Conservation (phyloP, 2,888 invertebrate species). For the Serrognathus titanus region DNA sequence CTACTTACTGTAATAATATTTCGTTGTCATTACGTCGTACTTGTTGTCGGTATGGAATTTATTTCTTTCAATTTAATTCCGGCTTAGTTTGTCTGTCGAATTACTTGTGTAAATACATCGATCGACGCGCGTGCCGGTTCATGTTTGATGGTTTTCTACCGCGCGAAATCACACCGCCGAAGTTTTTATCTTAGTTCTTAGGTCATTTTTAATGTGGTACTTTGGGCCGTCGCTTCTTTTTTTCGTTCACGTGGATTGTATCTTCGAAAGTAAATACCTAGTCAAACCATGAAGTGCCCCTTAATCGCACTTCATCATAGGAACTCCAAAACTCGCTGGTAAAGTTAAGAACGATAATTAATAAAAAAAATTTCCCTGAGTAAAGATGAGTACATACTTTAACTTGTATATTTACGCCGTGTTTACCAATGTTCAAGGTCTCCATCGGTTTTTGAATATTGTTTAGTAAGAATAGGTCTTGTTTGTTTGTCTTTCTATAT, state of each 20-base stretch:
- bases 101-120: not conserved
- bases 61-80: slow-evolving; percentile 26
- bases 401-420: slow-evolving; percentile 39
- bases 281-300: slow-evolving; percentile 45
- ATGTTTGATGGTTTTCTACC: no score
- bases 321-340: slow-evolving; percentile 77
- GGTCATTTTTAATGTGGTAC: slow-evolving; percentile 31
- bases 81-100: slow-evolving; percentile 4
- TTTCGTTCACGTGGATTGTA: slow-evolving; percentile 40
- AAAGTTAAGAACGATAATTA: slow-evolving; percentile 64
- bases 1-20: slow-evolving; percentile 15
- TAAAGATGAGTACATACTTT: slow-evolving; percentile 26
- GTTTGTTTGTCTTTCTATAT: no score
- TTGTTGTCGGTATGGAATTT: slow-evolving; percentile 31
- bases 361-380: slow-evolving; percentile 20
- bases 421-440: slow-evolving; percentile 28
- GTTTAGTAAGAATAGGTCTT: slow-evolving; percentile 27
- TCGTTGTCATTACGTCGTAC: slow-evolving; percentile 4
- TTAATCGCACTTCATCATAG: slow-evolving; percentile 53
- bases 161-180: no score
- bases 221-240: slow-evolving; percentile 37
- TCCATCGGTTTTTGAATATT: slow-evolving; percentile 26
- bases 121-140: no score
- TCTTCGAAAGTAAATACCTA: slow-evolving; percentile 48
- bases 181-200: slow-evolving; percentile 18